Base-by-base conservation (phyloP, 2,797 vertebrate genomes). In the Hoplostethus atlanticus region DNA sequence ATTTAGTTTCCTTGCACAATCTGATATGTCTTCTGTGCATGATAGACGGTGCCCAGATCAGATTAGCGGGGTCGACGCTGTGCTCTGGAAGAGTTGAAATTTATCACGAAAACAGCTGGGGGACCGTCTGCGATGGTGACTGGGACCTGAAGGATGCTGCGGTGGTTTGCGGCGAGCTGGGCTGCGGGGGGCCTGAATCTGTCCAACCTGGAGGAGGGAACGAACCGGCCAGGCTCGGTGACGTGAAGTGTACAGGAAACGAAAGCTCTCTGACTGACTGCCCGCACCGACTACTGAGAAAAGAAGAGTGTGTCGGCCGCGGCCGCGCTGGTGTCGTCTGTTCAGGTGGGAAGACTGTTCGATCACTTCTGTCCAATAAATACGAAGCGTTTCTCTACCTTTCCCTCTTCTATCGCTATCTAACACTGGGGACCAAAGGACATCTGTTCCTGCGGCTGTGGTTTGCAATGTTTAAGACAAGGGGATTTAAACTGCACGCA, bases 1-100 rank as follows among this genome's bases (percentile, higher is more conserved):
- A 47, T 47, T 13, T 15, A 34, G 34, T 5, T 34, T 34, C 34
- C 6, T 5, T 4, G 4, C 34, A 34, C 4, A 34, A 47, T 16
- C 4, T 47, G 44, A 15, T 15, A 47, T 47, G 2, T 47, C 12
- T 47, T 47, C 12, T 47, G 44, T 47, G 44, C 13, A 12, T 47
- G 13, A 47, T 15, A 47, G 44, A 47, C 3, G 44, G 12, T 16
- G 12, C 2, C 6, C 34, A 47, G 44, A 47, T 47, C 44, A 47
- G 44, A 15, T 15, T 51, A n/a, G 48, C 5, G 40, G 76, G 76
- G 36, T 13, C 11, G 13, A 58, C 21, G 38, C 21, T 17, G n/a
- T 79, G 76, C 31, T 73, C 70, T 44, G 76, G 76, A 47, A 67
- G 72, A 17, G 72, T 80, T 28, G 77, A 80, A 55, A 9, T 80